phyloP scores from a whole-genome alignment of 2,113 vertebrate genomes.

The Bujurquina vittata region DNA sequence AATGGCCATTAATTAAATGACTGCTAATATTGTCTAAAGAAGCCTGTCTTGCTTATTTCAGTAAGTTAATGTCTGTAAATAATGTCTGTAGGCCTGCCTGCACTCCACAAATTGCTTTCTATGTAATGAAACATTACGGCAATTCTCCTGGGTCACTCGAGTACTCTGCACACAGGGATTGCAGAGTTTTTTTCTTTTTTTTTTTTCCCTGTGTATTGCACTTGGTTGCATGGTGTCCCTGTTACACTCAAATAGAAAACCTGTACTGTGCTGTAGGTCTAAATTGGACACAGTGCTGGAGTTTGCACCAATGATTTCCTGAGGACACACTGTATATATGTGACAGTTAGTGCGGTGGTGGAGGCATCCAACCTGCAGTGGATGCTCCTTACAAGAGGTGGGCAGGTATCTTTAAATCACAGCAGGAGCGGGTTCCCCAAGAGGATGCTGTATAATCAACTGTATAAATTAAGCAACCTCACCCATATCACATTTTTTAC shows the following conservation, averaged over 20 bases:
- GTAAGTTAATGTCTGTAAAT: slow-evolving; percentile 57
- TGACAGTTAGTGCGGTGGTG: slow-evolving; percentile 43
- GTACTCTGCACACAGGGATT: slow-evolving; percentile 50
- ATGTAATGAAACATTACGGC: slow-evolving; percentile 64
- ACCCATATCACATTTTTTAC: slow-evolving; percentile 4
- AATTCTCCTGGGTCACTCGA: slow-evolving; percentile 58
- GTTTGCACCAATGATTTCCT: slow-evolving; percentile 52
- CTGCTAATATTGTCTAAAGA: slow-evolving; percentile 58
- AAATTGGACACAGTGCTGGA: slow-evolving; percentile 68
- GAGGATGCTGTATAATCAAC: slow-evolving; percentile 16
- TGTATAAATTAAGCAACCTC: slow-evolving; percentile 14
- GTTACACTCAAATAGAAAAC: slow-evolving; percentile 64
- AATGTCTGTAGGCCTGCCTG: slow-evolving; percentile 39
- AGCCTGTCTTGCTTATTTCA: slow-evolving; percentile 53
- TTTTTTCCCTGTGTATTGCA: slow-evolving; percentile 54
- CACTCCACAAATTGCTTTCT: slow-evolving; percentile 47
- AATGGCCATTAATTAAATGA: slow-evolving; percentile 71
- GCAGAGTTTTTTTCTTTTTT: slow-evolving; percentile 43
- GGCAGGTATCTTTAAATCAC: slow-evolving; percentile 54
- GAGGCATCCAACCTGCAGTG: slow-evolving; percentile 43
- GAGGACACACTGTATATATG: slow-evolving; percentile 31
- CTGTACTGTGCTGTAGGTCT: slow-evolving; percentile 63
- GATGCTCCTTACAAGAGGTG: slow-evolving; percentile 47
- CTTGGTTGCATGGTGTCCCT: slow-evolving; percentile 65
- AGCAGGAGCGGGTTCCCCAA: slow-evolving; percentile 20